These are phyloP conservation scores for Ceratitis capitata DNA, from an alignment of 1,140 invertebrate genomes.

Conservation along the genomic window DNA sequence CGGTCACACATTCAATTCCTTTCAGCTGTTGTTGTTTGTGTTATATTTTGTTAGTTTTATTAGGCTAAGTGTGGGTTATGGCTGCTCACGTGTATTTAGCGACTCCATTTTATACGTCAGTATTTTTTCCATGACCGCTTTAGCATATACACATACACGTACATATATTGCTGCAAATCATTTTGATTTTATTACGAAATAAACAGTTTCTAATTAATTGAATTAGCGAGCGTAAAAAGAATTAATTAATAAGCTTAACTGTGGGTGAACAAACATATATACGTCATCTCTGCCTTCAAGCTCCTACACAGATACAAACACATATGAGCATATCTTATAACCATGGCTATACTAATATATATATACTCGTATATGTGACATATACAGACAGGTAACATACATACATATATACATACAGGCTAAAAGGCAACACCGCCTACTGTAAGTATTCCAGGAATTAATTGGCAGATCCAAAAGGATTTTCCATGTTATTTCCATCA, in stretches of 20 bases:
- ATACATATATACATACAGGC: neutral
- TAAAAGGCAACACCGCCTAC: neutral
- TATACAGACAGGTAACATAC: neutral
- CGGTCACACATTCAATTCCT: neutral
- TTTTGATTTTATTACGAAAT: conserved; percentile 17
- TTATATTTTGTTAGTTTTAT: neutral
- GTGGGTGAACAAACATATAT: neutral
- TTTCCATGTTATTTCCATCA: too few relatives aligned
- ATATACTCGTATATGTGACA: too few relatives aligned
- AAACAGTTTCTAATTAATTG: conserved; percentile 39
- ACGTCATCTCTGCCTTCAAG: neutral
- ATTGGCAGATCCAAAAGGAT: neutral
- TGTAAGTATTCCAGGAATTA: neutral
- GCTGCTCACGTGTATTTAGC: neutral
- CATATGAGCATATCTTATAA: neutral
- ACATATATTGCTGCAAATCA: neutral
- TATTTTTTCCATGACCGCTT: neutral
- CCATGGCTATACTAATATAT: too few relatives aligned
- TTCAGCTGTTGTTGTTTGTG: neutral
- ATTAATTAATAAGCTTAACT: conserved; percentile 14
- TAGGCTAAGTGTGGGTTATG: neutral
- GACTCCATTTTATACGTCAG: neutral
- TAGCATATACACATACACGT: neutral
- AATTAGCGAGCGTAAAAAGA: conserved; percentile 22
- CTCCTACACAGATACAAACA: neutral